Conservation (phyloP, 53 echinoderm and acorn worm genomes). For the Mesocentrotus franciscanus region DNA sequence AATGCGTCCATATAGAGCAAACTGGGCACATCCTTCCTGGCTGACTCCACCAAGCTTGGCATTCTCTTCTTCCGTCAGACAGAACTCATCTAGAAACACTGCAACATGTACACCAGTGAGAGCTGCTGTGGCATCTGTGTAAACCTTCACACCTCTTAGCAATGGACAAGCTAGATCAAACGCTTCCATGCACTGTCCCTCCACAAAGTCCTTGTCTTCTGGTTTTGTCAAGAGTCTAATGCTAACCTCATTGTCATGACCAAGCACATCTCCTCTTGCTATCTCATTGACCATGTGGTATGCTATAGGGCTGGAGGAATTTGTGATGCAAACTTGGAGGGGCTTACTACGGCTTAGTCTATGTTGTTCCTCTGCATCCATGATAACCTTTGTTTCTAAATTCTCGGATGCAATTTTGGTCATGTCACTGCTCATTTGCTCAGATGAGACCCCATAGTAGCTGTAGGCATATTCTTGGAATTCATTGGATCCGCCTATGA, state of each 20-base stretch:
- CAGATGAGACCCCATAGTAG: slow-evolving; percentile 91
- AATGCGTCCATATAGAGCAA: slow-evolving; percentile 79
- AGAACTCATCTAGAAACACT: slow-evolving; percentile 85
- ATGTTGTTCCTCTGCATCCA: slow-evolving; percentile 80
- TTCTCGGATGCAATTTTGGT: slow-evolving; percentile 86
- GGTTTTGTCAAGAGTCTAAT: slow-evolving; percentile 77
- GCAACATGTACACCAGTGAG: slow-evolving; percentile 82
- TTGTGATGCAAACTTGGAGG: slow-evolving; percentile 90
- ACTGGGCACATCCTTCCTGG: slow-evolving; percentile 74
- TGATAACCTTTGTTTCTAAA: slow-evolving; percentile 81
- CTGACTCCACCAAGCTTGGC: slow-evolving; percentile 71
- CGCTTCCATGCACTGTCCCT: slow-evolving; percentile 86
- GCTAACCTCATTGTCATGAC: slow-evolving; percentile 76
- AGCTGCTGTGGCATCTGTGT: slow-evolving; percentile 77
- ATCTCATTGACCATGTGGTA: slow-evolving; percentile 94
- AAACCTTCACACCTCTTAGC: slow-evolving; percentile 79
- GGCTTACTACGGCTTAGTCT: slow-evolving; percentile 90
- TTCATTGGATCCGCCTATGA: slow-evolving; percentile 98
- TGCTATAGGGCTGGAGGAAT: slow-evolving; percentile 82
- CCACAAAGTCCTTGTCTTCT: slow-evolving; percentile 69
- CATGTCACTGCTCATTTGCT: slow-evolving; percentile 91
- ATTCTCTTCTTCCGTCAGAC: slow-evolving; percentile 73
- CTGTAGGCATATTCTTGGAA: slow-evolving; percentile 97
- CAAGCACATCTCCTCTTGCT: slow-evolving; percentile 89
- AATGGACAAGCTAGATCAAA: slow-evolving; percentile 88